Evolutionary conservation across 2,797 vertebrate genomes (phyloP), one percentile per base, ranked within the genome.

Genomic region (Myoxocephalus aenaeus): DNA sequence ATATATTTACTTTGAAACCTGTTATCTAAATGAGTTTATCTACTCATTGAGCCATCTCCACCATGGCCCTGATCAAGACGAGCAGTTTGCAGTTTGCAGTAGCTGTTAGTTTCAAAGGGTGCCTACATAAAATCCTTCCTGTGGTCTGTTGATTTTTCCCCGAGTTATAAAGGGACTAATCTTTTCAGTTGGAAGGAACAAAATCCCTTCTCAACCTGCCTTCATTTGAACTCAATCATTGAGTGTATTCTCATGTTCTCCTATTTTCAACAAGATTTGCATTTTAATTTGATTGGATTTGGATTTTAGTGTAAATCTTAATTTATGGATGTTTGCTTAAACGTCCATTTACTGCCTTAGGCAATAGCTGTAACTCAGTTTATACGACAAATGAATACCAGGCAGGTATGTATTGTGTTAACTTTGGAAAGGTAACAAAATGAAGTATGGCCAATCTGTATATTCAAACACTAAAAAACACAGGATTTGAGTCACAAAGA

Each of bases 21-120:
- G n/a, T 51, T 2, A 1, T 27, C 48, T 50, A 48, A 48, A 34
- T 65, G 1, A 2, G 1, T 8, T 63, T 14, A 34, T 70, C 2
- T 58, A 15, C 34, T 62, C 18, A 29, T 42, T 22, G 4, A 73
- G 20, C 14, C 53, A 12, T 73, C 9, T 36, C 51, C 42, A 48
- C 18, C 25, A 2, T 25, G 95, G 96, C 96, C 93, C 95, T 94
- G 94, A 97, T 98, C 96, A 97, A 97, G 96, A 93, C 96, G 92
- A 2, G 12, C 88, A 92, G 95, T 90, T 96, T 96, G 12, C 88
- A 92, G 95, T 90, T 96, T 96, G 94, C 65, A 53, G 96, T 97
- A 96, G 94, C 95, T 93, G 89, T 87, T 94, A 94, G 96, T 96
- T 98, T 97, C 96, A 96, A 97, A 63, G 92, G 25, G 97, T 87